Conservation (phyloP, 2,113 vertebrate species). For the Heloderma charlesbogerti region DNA sequence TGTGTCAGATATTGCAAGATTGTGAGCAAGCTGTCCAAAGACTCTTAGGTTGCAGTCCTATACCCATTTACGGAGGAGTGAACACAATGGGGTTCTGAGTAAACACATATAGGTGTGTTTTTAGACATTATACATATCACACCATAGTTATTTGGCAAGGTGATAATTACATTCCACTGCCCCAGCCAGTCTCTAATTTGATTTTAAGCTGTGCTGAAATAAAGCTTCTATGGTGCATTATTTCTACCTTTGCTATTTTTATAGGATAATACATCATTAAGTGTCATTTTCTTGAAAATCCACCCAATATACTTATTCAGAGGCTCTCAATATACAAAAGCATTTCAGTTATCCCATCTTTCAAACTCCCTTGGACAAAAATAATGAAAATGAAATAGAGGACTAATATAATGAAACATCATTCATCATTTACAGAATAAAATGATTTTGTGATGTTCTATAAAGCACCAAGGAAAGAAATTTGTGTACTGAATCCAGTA, state of each 20-base stretch:
- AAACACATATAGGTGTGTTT: background rate
- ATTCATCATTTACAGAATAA: constrained; percentile 37
- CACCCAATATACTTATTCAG: constrained; percentile 47
- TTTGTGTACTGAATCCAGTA: constrained; percentile 28
- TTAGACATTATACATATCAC: background rate
- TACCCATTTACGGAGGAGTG: background rate
- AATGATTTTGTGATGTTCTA: constrained; percentile 31
- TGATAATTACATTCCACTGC: background rate
- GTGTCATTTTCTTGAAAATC: constrained; percentile 42
- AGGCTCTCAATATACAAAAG: constrained; percentile 30
- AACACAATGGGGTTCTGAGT: background rate
- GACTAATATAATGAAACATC: constrained; percentile 33
- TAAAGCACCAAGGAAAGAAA: constrained; percentile 31
- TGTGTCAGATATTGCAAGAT: background rate
- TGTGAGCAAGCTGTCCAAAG: background rate
- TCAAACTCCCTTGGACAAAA: constrained; percentile 52
- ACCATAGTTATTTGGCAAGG: background rate
- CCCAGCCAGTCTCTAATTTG: background rate
- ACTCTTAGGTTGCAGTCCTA: background rate
- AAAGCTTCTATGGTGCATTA: background rate
- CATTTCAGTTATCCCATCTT: constrained; percentile 56
- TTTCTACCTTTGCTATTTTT: constrained; percentile 20
- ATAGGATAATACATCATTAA: constrained; percentile 37
- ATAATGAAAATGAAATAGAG: constrained; percentile 43
- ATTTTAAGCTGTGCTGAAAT: constrained; percentile 36